Conservation (phyloP, 2,888 invertebrate genomes). For the Lochmaea capreae region DNA sequence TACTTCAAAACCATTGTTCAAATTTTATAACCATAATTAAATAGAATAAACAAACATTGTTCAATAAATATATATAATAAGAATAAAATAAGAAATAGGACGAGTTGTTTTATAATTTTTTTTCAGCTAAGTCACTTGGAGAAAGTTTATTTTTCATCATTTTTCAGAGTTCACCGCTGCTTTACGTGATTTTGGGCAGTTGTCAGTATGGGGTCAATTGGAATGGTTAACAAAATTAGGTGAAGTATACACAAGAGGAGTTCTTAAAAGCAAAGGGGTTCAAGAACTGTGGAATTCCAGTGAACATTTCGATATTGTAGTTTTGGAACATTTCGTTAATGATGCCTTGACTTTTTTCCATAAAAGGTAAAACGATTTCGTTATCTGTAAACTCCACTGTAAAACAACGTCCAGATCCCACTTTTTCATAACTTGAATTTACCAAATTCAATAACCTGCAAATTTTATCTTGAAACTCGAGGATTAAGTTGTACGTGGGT, state of each 20-base stretch:
- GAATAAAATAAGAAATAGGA: background rate
- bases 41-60: no score
- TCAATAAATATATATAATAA: no score
- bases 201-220: conserved; percentile 21
- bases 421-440: conserved; percentile 47
- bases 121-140: background rate
- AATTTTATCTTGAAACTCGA: no score
- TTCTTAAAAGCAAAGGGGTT: conserved; percentile 47
- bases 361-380: conserved; percentile 6
- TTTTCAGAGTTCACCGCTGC: conserved; percentile 5
- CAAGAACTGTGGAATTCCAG: conserved; percentile 52
- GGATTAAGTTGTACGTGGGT: no score
- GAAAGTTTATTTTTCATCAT: background rate
- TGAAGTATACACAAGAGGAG: conserved; percentile 10
- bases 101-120: background rate
- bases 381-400: background rate
- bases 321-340: conserved; percentile 55
- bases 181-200: conserved; percentile 23
- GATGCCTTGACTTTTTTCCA: conserved; percentile 48
- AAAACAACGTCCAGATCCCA: background rate
- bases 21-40: no score
- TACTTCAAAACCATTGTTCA: no score
- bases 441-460: conserved; percentile 49
- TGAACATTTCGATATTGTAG: conserved; percentile 55
- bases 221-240: conserved; percentile 18